Percentiles rank a stretch among this genome's conserved stretches.
These are phyloP conservation scores for Drosophila sordidula DNA, from an alignment of 2,888 invertebrate genomes.

Conservation along the genomic window DNA sequence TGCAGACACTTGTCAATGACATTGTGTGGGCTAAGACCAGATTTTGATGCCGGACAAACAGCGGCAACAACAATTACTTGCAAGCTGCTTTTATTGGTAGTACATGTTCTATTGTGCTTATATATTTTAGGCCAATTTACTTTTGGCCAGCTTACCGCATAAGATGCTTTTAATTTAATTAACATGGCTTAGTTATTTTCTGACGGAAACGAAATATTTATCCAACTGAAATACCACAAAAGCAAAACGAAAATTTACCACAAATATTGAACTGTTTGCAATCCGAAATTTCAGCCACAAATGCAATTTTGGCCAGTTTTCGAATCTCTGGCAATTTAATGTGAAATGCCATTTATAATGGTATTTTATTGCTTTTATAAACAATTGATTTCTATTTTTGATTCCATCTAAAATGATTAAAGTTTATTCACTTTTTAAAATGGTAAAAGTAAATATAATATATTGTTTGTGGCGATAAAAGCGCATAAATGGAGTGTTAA, in stretches of 20 bases:
- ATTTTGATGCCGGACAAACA: constrained; percentile 26
- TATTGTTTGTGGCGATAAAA: constrained; percentile 42
- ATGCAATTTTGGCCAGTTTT: constrained; percentile 2
- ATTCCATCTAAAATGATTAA: not conserved
- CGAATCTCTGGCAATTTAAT: constrained; percentile 9
- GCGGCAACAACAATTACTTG: constrained; percentile 15
- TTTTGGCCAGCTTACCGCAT: constrained; percentile 33
- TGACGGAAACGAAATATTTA: constrained; percentile 4
- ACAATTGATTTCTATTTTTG: not conserved
- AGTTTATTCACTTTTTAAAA: constrained; percentile 15
- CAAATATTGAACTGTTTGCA: constrained; percentile 26
- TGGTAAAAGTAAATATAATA: constrained; percentile 6
- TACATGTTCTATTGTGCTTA: not conserved
- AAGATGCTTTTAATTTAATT: constrained; percentile 56
- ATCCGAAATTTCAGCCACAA: constrained; percentile 1
- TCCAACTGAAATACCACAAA: constrained; percentile 10
- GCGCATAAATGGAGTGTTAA: constrained; percentile 62
- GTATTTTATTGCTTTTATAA: not conserved
- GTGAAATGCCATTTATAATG: not conserved
- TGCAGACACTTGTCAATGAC: constrained; percentile 41
- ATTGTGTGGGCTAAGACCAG: constrained; percentile 34
- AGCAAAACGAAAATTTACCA: constrained; percentile 14
- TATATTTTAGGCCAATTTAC: constrained; percentile 32
- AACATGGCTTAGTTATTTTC: constrained; percentile 33
- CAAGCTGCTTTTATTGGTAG: constrained; percentile 32